Conservation (phyloP, 2,113 vertebrate species). For the Carettochelys insculpta region DNA sequence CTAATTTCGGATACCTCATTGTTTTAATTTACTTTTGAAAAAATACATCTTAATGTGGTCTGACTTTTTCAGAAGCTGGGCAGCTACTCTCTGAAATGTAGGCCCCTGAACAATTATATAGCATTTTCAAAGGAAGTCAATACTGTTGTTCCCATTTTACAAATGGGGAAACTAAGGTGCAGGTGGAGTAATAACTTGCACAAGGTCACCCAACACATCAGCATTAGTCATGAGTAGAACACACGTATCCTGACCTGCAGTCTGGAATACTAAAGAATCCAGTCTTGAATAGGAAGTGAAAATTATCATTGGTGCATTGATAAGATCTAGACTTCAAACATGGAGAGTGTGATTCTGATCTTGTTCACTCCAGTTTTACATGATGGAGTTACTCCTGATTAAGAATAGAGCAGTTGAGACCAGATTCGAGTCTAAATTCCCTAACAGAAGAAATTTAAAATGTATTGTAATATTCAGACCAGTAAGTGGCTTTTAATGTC, state of each 20-base stretch:
- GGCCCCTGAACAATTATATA: not conserved
- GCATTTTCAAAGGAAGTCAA: not conserved
- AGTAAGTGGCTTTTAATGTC: not conserved
- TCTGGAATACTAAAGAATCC: not conserved
- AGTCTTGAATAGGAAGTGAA: not conserved
- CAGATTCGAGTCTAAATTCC: not conserved
- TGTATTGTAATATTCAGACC: not conserved
- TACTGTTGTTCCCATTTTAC: not conserved
- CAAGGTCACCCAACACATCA: not conserved
- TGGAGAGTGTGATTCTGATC: not conserved
- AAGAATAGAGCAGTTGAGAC: not conserved
- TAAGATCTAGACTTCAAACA: not conserved
- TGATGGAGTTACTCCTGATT: not conserved
- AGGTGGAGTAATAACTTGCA: not conserved
- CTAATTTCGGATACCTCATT: not conserved
- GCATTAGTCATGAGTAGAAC: not conserved
- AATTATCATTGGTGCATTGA: not conserved
- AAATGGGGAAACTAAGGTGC: not conserved
- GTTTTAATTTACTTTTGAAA: not conserved
- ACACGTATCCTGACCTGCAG: not conserved
- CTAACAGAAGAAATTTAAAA: not conserved
- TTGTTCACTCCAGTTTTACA: not conserved
- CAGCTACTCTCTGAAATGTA: not conserved
- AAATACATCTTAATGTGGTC: not conserved
- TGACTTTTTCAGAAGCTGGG: not conserved